These are phyloP conservation scores for Nipponia nippon DNA, from an alignment of 2,113 vertebrate genomes.

Conservation along the genomic window DNA sequence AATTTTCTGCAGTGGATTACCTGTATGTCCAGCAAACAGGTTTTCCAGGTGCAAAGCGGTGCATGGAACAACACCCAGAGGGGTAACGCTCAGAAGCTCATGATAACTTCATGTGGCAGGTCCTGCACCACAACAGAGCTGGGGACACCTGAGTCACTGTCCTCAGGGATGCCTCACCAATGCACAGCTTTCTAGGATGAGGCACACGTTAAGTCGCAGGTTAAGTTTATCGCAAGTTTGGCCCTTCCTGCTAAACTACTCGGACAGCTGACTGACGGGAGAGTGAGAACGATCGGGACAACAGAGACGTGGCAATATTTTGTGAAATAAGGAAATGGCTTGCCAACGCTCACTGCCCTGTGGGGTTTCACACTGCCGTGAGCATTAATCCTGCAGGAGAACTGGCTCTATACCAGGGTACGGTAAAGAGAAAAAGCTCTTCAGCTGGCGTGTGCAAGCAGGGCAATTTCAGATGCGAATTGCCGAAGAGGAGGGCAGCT, in stretches of 20 bases:
- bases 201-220: neutral
- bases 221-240: neutral
- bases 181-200: neutral
- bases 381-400: neutral
- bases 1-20: neutral
- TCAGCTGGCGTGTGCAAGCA: neutral
- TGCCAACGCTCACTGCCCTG: neutral
- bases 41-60: neutral
- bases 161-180: neutral
- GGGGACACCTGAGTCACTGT: neutral
- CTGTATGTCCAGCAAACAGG: neutral
- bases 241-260: slow-evolving; percentile 5
- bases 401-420: neutral
- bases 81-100: neutral
- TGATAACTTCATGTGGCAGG: neutral
- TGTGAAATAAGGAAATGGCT: slow-evolving; percentile 24
- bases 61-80: neutral
- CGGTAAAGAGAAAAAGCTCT: neutral
- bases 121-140: neutral
- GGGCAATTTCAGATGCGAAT: neutral
- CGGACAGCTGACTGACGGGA: neutral
- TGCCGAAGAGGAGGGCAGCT: neutral
- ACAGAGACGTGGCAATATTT: neutral
- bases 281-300: neutral
- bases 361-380: neutral